Base-by-base conservation (phyloP, 2,113 vertebrate genomes). In the Barbus barbus region DNA sequence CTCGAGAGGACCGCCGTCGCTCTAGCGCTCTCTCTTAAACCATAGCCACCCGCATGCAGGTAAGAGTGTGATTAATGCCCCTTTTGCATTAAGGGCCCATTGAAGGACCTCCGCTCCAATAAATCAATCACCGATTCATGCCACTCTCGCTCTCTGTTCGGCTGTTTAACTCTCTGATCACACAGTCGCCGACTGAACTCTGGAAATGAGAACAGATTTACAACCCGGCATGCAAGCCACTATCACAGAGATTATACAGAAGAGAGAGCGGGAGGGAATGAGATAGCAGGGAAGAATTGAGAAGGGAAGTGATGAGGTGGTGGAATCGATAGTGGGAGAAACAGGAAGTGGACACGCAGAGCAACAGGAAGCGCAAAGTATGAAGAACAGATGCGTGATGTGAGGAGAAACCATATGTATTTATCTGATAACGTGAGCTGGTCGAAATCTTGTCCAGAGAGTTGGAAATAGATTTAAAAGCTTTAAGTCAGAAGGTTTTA, bases 191-290 rank as follows among this genome's bases (percentile, higher is more conserved):
- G 71, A 77, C 85, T 84, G 60, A 76, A 73, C 58, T 36, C 24
- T 83, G 26, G 77, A 84, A 86, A 86, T 24, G 26, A 84, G 77
- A 84, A 53, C 71, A 84, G 60, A 86, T 86, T 81, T 86, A 84
- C 82, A 84, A 60, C 33, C 82, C 46, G 2, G 26, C 69, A 74
- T 36, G 73, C 53, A 86, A 80, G 65, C 67, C 71, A 36, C 75
- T 63, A 67, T 81, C 36, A 60, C 69, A 80, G n/a, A 44, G 58
- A 80, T 22, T 67, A n/a, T 58, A 48, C 7, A 46, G 20, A 33
- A 44, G 76, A 44, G 36, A 80, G 24, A 63, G 33, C 24, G n/a
- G 22, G 58, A 61, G 67, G 44, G 14, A 41, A 24, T 33, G 38
- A 28, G 24, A 41, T 28, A 58, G 51, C 18, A 74, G 26, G 44